Evolutionary conservation across 2,113 vertebrate species (phyloP), one percentile per base, ranked within the genome.

Genomic region (Pelecanoides urinatrix): DNA sequence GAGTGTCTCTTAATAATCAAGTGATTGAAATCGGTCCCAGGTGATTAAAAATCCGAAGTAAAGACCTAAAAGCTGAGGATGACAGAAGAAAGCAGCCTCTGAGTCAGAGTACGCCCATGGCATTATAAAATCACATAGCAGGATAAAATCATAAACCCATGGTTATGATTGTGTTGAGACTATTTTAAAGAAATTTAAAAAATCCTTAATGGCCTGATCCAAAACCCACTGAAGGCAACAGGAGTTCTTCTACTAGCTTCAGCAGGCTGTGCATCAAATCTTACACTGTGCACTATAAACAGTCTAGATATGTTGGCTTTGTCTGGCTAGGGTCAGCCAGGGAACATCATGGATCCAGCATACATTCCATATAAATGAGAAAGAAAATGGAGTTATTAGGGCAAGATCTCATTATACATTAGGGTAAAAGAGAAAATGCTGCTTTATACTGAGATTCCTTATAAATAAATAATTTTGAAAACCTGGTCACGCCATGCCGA

Each of bases 21-120:
- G 74, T 95, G 84, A 77, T 77, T 95, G 58, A 76, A 92, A 71
- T 97, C 71, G 94, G 97, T 97, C 97, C 95, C 94, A 85, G 94
- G 50, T 66, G 59, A 47, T 91, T 95, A 83, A 92, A 96, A 96
- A 87, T 81, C 80, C 89, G 92, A 95, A 55, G 62, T 79, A 93
- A 97, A 86, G 66, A 94, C 80, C 74, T 75, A 63, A 91, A 88
- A 90, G 80, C 91, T 83, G 66, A 94, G 59, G 71, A 78, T 86
- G 84, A 92, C 50, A 83, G 88, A 79, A 91, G 76, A 84, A 91
- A 92, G 87, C 84, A 94, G 92, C 87, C 2, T 11, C 91, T 85
- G 87, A 89, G 72, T 92, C 84, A 92, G 81, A 85, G 47, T 14
- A 86, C 0, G 0, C 80, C 86, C 94, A 88, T 0, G 1, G 50